Base-by-base conservation (phyloP, 1,140 invertebrate species). In the Monomorium pharaonis region DNA sequence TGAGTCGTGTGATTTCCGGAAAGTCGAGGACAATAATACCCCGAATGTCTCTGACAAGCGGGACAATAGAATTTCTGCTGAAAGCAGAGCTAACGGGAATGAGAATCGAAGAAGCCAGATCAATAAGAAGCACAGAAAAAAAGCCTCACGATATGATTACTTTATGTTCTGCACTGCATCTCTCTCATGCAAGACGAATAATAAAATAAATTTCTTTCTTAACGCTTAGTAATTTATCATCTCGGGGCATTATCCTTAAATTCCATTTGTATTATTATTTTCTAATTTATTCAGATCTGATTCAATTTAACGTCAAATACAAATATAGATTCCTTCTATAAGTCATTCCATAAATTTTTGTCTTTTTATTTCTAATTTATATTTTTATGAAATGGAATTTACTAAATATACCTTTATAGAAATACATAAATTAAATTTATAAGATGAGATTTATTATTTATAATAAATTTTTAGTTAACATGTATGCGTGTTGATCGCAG, bases 1-100 rank as follows among this genome's bases (percentile, higher is more conserved):
- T 84, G 81, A 84, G 70, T 84, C 72, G 81, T 77, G 72, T 74
- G 74, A 88, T 69, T 86, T 86, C 69, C 69, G 18, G 67, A 72
- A 63, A 72, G 44, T 88, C 76, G 58, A 54, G 56, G 76, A 86
- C 76, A 86, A 86, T 86, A 86, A 88, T 85, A 80, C 60, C 58
- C 49, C 75, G 67, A 86, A 81, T 81, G 76, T 80, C 49, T 86
- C 75, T 86, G 86, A 86, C 86, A 81, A 86, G 69, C 37, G 27
- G 47, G 74, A 80, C 67, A 75, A 86, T 86, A 78, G 84, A 88
- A 88, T 74, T 69, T 51, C 58, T 47, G 47, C 51, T 65, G 86
- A 30, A 85, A 77, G 70, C 63, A 67, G 47, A 87, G 56, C 77
- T 58, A 84, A 78, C 33, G 42, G 12, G 83, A 78, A 78, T 72